A percentile compares a stretch with the other conserved stretches of the same genome.
These are phyloP conservation scores for Coptotermes formosanus DNA, from an alignment of 1,140 invertebrate genomes.

Conservation along the genomic window DNA sequence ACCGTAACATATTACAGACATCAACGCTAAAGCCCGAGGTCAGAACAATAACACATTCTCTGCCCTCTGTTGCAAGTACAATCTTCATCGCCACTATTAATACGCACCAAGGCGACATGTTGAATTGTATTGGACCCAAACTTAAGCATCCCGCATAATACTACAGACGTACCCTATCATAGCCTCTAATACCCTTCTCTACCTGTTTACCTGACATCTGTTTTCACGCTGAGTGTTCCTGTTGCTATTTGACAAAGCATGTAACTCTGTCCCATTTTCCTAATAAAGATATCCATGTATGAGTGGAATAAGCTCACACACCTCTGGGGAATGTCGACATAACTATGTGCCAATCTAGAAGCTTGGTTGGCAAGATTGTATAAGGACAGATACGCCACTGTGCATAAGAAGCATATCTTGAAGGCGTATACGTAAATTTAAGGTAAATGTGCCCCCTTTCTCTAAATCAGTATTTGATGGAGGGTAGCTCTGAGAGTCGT, in stretches of 20 bases:
- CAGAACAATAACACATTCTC: conserved; percentile 12
- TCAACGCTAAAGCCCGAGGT: conserved; percentile 4
- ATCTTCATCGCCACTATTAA: conserved; percentile 14
- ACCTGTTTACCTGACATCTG: conserved; percentile 8
- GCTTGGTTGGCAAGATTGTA: too few relatives aligned
- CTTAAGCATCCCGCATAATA: conserved; percentile 3
- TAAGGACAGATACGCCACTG: too few relatives aligned
- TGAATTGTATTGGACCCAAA: neutral
- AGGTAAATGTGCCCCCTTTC: too few relatives aligned
- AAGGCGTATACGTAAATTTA: too few relatives aligned
- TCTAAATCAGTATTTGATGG: too few relatives aligned
- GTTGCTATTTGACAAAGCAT: neutral
- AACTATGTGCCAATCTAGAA: too few relatives aligned
- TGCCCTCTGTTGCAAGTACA: neutral
- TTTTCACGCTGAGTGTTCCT: neutral
- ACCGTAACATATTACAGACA: neutral
- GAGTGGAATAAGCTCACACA: neutral
- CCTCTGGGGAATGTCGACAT: too few relatives aligned
- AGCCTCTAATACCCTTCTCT: neutral
- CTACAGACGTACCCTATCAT: too few relatives aligned
- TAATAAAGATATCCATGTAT: neutral
- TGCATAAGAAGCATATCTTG: too few relatives aligned
- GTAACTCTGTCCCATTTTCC: neutral
- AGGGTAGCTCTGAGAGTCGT: too few relatives aligned
- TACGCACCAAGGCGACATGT: neutral